Evolutionary conservation across 2,888 invertebrate genomes (phyloP).

Genomic region (Drosophila pseudotalamancana): DNA sequence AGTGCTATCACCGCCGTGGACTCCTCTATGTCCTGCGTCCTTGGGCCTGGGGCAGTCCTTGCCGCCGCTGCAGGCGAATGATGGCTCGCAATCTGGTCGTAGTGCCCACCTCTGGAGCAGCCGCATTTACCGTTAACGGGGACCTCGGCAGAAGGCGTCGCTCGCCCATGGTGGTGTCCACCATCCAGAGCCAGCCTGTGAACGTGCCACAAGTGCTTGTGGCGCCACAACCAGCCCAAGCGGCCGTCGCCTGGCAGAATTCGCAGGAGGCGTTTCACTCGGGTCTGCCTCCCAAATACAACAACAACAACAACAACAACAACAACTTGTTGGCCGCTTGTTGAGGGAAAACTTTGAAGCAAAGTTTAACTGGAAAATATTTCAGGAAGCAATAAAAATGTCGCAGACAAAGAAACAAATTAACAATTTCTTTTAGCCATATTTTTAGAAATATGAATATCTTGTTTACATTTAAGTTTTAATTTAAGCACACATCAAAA

Average conservation of each 20-base stretch:
- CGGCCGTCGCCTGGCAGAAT: slow-evolving; percentile 19
- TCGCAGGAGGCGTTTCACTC: slow-evolving; percentile 28
- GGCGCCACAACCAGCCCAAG: slow-evolving; percentile 30
- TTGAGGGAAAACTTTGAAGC: neutral
- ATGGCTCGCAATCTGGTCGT: slow-evolving; percentile 58
- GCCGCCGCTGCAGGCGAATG: slow-evolving; percentile 68
- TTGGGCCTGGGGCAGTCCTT: slow-evolving; percentile 62
- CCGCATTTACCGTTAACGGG: slow-evolving; percentile 6
- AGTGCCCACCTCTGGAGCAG: slow-evolving; percentile 39
- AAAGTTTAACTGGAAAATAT: neutral
- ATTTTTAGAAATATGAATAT: neutral
- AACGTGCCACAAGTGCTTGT: slow-evolving; percentile 6
- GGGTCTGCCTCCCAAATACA: slow-evolving; percentile 49
- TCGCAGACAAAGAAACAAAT: neutral
- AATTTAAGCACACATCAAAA: neutral
- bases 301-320: too few relatives aligned
- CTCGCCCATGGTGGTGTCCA: slow-evolving; percentile 17
- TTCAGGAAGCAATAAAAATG: neutral
- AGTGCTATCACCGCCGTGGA: slow-evolving; percentile 67
- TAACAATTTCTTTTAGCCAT: slow-evolving; percentile 3
- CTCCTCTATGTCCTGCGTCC: slow-evolving; percentile 43
- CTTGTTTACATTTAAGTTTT: neutral
- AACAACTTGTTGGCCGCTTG: slow-evolving; percentile 24
- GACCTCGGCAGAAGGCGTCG: neutral
- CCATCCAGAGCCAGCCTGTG: slow-evolving; percentile 25